phyloP scores from a whole-genome alignment of 1,140 invertebrate species.

The Heliconius hermathena region DNA sequence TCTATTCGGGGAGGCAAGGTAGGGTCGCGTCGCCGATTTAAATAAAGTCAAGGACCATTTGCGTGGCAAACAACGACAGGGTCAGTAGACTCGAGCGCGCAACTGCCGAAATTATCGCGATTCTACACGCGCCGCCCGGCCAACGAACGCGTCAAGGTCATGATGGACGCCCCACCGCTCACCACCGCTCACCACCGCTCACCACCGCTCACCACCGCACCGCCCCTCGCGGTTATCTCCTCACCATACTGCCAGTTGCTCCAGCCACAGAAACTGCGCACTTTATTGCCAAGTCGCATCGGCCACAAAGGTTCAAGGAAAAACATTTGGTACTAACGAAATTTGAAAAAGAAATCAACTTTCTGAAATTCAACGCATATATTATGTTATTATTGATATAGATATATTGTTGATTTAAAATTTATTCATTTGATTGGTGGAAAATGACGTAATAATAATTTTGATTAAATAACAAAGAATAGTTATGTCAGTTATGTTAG shows the following conservation, averaged over 20 bases:
- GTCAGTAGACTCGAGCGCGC: conserved; percentile 72
- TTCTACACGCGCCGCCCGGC: conserved; percentile 69
- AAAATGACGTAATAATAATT: not conserved
- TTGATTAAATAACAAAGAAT: not conserved
- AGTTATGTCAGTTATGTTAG: not conserved
- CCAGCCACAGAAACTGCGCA: conserved; percentile 35
- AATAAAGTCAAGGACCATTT: conserved; percentile 79
- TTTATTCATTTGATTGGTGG: not conserved
- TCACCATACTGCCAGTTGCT: conserved; percentile 26
- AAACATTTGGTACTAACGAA: not conserved
- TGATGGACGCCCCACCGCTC: conserved; percentile 42
- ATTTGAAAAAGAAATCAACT: not conserved
- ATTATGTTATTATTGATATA: not conserved
- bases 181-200: conserved; percentile 36
- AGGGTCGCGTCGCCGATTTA: conserved; percentile 54
- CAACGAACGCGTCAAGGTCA: conserved; percentile 77
- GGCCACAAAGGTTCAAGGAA: conserved; percentile 15
- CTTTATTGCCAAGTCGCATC: conserved; percentile 18
- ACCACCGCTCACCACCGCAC: conserved; percentile 39
- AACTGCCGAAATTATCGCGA: conserved; percentile 78
- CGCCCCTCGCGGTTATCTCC: conserved; percentile 43
- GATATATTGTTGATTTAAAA: not conserved
- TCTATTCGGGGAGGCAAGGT: conserved; percentile 20
- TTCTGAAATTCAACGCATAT: not conserved
- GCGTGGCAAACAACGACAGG: conserved; percentile 75